Conservation (phyloP, 2,797 vertebrate species). For the Pangasius mekongensis region DNA sequence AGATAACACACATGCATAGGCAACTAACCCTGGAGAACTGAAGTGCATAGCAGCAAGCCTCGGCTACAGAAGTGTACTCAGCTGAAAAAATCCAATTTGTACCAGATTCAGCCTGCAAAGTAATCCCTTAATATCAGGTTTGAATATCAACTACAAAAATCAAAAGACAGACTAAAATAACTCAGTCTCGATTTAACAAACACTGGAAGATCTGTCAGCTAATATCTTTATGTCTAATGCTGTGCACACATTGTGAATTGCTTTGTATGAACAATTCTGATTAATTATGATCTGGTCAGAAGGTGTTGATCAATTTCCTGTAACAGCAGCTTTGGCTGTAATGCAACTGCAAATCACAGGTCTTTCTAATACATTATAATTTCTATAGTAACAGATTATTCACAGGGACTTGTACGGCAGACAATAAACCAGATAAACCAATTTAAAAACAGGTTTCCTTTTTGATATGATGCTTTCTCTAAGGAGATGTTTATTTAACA, state of each 20-base stretch:
- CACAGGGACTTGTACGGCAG: background rate
- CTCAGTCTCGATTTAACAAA: background rate
- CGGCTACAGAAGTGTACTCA: background rate
- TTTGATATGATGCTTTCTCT: background rate
- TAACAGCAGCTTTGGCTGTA: background rate
- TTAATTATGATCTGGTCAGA: background rate
- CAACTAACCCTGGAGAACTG: background rate
- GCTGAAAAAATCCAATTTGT: conserved; percentile 16
- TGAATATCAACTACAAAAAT: background rate
- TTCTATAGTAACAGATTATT: background rate
- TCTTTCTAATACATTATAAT: background rate
- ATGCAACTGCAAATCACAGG: background rate
- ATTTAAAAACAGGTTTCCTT: background rate
- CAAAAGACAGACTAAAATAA: background rate
- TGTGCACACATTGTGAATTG: background rate
- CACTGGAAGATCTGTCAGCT: background rate
- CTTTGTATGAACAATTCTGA: background rate
- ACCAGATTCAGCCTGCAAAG: conserved; percentile 7
- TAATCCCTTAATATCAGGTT: background rate
- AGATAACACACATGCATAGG: conserved; percentile 22
- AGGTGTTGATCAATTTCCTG: background rate
- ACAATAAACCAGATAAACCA: background rate
- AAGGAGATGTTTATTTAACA: background rate
- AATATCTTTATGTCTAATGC: background rate
- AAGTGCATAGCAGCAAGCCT: conserved; percentile 19